Evolutionary conservation across 2,888 invertebrate genomes (phyloP).

Genomic region (Melikaiella ostensackeni): DNA sequence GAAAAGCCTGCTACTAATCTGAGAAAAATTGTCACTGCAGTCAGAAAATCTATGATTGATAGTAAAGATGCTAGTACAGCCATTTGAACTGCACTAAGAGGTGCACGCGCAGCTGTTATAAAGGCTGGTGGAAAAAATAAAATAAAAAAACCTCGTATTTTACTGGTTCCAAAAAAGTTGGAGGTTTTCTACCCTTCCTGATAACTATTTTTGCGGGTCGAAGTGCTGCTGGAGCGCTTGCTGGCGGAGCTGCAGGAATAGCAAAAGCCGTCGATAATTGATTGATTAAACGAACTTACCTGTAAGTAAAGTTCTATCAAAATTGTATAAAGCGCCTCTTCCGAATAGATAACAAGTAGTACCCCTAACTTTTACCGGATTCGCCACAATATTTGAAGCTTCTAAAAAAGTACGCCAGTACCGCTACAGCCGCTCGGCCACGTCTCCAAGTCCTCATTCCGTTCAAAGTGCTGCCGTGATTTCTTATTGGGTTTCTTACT

Average conservation of each 20-base stretch:
- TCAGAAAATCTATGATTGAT: constrained; percentile 25
- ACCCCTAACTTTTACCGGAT: no score
- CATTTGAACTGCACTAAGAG: constrained; percentile 45
- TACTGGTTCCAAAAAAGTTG: constrained; percentile 40
- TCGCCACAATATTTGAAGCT: no score
- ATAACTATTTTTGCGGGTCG: constrained; percentile 61
- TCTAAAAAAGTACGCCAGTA: no score
- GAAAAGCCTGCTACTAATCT: no score
- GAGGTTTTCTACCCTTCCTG: constrained; percentile 59
- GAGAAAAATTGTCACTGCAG: constrained; percentile 39
- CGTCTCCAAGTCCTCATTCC: no score
- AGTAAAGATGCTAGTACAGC: neutral
- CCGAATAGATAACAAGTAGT: no score
- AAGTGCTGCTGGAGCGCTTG: constrained; percentile 63
- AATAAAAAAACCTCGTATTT: constrained; percentile 36
- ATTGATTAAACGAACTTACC: no score
- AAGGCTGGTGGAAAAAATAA: constrained; percentile 25
- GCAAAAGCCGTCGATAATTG: constrained; percentile 67
- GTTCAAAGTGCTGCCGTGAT: no score
- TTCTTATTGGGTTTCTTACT: no score
- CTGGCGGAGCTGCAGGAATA: constrained; percentile 69
- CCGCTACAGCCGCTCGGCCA: no score
- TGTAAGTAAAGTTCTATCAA: no score
- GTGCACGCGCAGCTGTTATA: constrained; percentile 44
- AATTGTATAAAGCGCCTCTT: no score